phyloP scores from a whole-genome alignment of 92 coral and sea anemone genomes.

The Hydrozoanthus gracilis region DNA sequence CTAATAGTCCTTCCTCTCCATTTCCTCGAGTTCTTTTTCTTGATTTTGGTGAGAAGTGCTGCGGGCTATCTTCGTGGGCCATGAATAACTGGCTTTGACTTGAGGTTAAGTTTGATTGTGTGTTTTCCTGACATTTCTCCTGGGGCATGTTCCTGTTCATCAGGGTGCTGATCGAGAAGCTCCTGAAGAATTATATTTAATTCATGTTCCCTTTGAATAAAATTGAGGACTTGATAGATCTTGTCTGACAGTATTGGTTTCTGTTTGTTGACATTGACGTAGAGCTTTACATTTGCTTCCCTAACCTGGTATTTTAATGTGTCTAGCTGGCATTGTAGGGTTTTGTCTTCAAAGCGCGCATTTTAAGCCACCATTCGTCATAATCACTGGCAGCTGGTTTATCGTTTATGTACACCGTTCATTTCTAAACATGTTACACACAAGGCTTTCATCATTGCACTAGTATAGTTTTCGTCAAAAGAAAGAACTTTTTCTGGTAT shows the following conservation, averaged over 20 bases:
- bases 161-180: constrained; percentile 61
- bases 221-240: constrained; percentile 63
- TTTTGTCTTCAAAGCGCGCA: not conserved
- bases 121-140: constrained; percentile 71
- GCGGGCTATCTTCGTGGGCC: constrained; percentile 65
- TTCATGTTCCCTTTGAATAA: constrained; percentile 58
- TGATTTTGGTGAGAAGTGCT: constrained; percentile 56
- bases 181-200: constrained; percentile 46
- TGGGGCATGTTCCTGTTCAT: constrained; percentile 42
- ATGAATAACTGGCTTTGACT: constrained; percentile 58
- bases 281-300: constrained; percentile 51
- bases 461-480: constrained; percentile 3
- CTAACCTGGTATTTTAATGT: constrained; percentile 50
- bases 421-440: not conserved
- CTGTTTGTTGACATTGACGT: constrained; percentile 57
- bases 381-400: not conserved
- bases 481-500: not conserved
- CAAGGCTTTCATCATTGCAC: not conserved
- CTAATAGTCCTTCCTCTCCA: constrained; percentile 60
- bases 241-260: constrained; percentile 64
- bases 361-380: no score
- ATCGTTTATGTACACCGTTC: not conserved
- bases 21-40: constrained; percentile 50
- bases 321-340: constrained; percentile 2
- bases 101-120: constrained; percentile 51